Base-by-base conservation (phyloP, 2,113 vertebrate species). In the Mirza zaza region DNA sequence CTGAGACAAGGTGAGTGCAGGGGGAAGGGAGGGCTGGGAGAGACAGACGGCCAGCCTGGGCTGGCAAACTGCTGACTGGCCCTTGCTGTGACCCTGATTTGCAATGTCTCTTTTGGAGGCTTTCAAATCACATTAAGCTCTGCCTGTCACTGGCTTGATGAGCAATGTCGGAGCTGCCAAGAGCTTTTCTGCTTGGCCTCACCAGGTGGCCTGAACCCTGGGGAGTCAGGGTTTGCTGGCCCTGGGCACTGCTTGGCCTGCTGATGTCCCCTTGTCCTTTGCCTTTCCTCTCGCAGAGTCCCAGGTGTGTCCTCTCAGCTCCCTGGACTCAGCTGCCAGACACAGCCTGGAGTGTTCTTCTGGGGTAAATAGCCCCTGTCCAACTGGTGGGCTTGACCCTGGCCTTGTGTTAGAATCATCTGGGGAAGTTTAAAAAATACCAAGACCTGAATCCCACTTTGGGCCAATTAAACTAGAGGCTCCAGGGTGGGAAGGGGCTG, bases 71-170 rank as follows among this genome's bases (percentile, higher is more conserved):
- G 75, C 70, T 75, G 67, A 32, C 9, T 20, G 67, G 61, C n/a
- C 23, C 42, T 55, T 59, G 55, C 42, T 57, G 63, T 83, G 63
- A 83, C 76, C 61, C 76, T 90, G 45, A 83, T 82, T 68, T 90
- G 42, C 84, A 55, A 39, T 12, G 52, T 90, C 14, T 61, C 55
- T 75, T 82, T 82, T 9, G 55, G 84, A 77, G 75, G 61, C 61
- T 90, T 94, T 96, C 91, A 96, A 75, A 67, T 90, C 34, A 32
- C n/a, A 25, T 92, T 94, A 92, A 75, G 20, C 17, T 94, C 68
- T 55, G 27, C 48, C 52, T 73, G 73, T 77, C 0, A 3, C 75
- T 68, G 85, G 57, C 71, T 80, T 94, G 85, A 96, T 39, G 29
- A 65, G 25, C 36, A 27, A 4, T 61, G 87, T 90, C 63, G 57